phyloP scores from a whole-genome alignment of 2,888 invertebrate genomes.

The Nemotelus pantherinus region DNA sequence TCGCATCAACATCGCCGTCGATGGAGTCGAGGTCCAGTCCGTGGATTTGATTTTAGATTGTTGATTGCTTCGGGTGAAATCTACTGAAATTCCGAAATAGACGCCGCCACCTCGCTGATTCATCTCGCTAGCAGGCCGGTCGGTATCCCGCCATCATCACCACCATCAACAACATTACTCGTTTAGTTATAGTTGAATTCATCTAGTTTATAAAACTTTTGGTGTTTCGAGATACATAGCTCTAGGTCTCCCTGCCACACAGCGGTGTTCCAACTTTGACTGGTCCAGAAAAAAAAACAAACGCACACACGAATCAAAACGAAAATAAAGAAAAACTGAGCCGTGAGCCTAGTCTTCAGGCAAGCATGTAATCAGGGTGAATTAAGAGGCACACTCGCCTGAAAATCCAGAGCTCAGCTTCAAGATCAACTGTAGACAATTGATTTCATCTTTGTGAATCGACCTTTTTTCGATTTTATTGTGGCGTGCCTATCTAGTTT shows the following conservation, averaged over 20 bases:
- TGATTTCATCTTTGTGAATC: not conserved
- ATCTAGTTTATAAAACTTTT: not conserved
- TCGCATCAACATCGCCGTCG: not conserved
- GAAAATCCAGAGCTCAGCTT: not conserved
- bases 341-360: not conserved
- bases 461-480: conserved; percentile 1
- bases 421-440: conserved; percentile 17
- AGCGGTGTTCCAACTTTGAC: not conserved
- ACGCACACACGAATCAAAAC: not conserved
- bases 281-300: not conserved
- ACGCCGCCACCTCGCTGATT: conserved; percentile 4
- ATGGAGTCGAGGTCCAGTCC: not conserved
- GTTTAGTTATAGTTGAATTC: not conserved
- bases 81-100: not conserved
- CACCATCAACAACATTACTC: not conserved
- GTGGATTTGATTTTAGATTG: not conserved
- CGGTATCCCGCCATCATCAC: no score
- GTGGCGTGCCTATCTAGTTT: not conserved
- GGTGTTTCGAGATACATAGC: not conserved
- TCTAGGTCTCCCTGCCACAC: not conserved
- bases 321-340: not conserved
- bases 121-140: not conserved
- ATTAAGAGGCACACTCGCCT: not conserved
- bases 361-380: not conserved
- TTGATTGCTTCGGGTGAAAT: not conserved